A percentile compares a stretch with the other conserved stretches of the same genome.
These are phyloP conservation scores for Percopsis omiscomaycus DNA, from an alignment of 2,797 vertebrate species.

Conservation along the genomic window DNA sequence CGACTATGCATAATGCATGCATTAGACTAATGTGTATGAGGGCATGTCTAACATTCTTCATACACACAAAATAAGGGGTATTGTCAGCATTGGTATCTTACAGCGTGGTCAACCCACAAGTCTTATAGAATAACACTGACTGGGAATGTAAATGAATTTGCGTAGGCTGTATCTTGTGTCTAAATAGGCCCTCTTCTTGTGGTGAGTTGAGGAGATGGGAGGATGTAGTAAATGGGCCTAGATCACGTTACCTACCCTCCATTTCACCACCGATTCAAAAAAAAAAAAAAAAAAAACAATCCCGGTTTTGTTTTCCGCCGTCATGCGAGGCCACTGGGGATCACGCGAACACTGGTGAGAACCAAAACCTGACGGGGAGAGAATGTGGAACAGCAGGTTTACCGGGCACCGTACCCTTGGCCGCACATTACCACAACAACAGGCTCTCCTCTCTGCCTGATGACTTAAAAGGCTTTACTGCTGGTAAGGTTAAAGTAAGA, in stretches of 20 bases:
- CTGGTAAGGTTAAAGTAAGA: too few relatives aligned
- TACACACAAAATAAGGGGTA: too few relatives aligned
- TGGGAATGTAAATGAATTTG: too few relatives aligned
- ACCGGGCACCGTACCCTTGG: constrained; percentile 29
- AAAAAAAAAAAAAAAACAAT: constrained; percentile 74
- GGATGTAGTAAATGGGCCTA: constrained; percentile 49
- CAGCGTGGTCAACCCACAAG: too few relatives aligned
- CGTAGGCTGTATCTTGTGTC: too few relatives aligned
- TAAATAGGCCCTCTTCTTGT: too few relatives aligned
- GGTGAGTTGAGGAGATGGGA: constrained; percentile 29
- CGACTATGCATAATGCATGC: too few relatives aligned
- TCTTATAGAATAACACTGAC: too few relatives aligned
- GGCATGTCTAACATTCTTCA: too few relatives aligned
- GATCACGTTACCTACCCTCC: constrained; percentile 72
- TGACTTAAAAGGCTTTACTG: too few relatives aligned
- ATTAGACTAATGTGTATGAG: too few relatives aligned
- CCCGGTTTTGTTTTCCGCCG: constrained; percentile 72
- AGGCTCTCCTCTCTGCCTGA: constrained; percentile 35
- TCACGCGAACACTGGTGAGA: constrained; percentile 63
- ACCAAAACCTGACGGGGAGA: constrained; percentile 62
- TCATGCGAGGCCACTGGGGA: constrained; percentile 69
- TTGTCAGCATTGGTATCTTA: too few relatives aligned
- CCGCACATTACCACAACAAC: constrained; percentile 46
- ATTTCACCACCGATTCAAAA: constrained; percentile 44
- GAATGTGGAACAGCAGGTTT: constrained; percentile 78